Evolutionary conservation across 2,888 invertebrate genomes (phyloP), one percentile per base, ranked within the genome.

Genomic region (Dinocampus coccinellae): DNA sequence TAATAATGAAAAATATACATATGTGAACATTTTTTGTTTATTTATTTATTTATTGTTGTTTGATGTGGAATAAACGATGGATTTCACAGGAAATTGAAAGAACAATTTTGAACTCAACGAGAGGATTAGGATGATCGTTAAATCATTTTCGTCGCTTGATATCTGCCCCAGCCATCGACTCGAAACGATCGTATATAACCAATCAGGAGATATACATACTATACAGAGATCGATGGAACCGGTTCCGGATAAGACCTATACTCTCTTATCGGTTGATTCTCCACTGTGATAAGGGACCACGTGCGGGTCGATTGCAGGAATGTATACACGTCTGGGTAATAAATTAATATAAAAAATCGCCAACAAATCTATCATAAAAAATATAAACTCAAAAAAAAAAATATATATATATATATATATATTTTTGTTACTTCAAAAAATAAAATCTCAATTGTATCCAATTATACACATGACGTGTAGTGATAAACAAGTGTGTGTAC

Each of bases 81-180:
- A 16, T 47, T 47, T 47, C 16, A 16, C 47, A 47, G 47, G 47
- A 47, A 47, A 16, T 47, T 20, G n/a, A 16, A n/a, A 47, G 6
- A 47, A 6, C 2, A 16, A 1, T 47, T 16, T 10, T 36, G 36
- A 16, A 6, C 47, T 47, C 16, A 7, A 47, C 47, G n/a, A 47
- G 33, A 68, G 57, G 42, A 60, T 53, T 68, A 69, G 36, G 62
- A 26, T 22, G 24, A 33, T 70, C 55, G 58, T 70, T 70, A 65
- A 70, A 70, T 70, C 65, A 65, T 70, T 65, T 60, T 70, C 36
- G 42, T 70, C 24, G 42, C 42, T 57, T 62, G 36, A 58, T 70
- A 70, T 70, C 58, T 47, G 22, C 13, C 22, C 47, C 6, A 65
- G 60, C 70, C 65, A 70, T 29, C 60, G 69, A 62, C 52, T 36